Percentiles rank a stretch among this genome's conserved stretches.
These are phyloP conservation scores for Smutsia temminckii DNA, from an alignment of 2,797 vertebrate genomes.

Conservation along the genomic window DNA sequence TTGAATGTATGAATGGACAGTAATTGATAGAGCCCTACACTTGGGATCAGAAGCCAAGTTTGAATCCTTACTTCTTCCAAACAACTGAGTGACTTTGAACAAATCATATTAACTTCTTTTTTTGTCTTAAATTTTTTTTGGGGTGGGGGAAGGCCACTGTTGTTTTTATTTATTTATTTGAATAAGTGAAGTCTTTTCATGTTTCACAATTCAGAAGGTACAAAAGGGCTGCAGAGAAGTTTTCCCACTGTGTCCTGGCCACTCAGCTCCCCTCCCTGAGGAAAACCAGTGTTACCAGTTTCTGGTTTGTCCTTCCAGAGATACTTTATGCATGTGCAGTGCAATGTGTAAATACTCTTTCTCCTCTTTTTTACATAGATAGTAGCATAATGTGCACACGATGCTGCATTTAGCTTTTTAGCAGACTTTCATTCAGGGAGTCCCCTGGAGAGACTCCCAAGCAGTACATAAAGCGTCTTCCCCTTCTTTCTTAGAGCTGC, in stretches of 20 bases:
- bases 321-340: fast-evolving
- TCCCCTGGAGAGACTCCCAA: not conserved
- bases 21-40: not conserved
- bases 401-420: not conserved
- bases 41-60: not conserved
- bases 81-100: not conserved
- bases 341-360: not conserved
- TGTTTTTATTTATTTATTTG: not conserved
- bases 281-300: not conserved
- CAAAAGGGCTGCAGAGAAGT: not conserved
- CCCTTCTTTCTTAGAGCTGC: not conserved
- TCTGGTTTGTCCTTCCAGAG: not conserved
- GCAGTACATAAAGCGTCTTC: fast-evolving
- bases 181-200: not conserved
- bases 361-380: not conserved
- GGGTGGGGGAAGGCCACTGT: not conserved
- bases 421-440: not conserved
- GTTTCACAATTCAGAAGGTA: constrained; percentile 14
- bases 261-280: not conserved
- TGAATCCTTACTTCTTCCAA: not conserved
- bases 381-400: fast-evolving
- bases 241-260: not conserved
- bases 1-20: not conserved
- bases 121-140: not conserved
- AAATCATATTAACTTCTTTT: not conserved